Evolutionary conservation across 1,140 invertebrate genomes (phyloP), one percentile per base, ranked within the genome.

Genomic region (Marisa cornuarietis): DNA sequence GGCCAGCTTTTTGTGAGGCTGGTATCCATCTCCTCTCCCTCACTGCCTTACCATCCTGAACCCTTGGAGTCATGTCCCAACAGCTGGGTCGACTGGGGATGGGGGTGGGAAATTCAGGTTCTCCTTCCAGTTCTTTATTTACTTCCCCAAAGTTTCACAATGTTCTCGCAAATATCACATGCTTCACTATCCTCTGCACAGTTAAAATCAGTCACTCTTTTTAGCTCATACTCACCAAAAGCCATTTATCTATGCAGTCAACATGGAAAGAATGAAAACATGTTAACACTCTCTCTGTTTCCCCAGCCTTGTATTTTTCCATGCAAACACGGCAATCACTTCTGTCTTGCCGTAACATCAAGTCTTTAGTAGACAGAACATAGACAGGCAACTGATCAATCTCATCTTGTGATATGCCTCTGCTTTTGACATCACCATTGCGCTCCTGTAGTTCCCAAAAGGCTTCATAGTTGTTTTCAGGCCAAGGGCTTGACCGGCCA

Each of bases 201-300:
- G 31, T 42, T 42, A 42, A 42, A 42, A 42, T 6, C 31, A 42
- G 31, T 2, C 31, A 42, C 31, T 6, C 31, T 4, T 18, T 63
- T 20, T 63, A n/a, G 3, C n/a, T 20, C 62, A 63, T 20, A 68
- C 65, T n/a, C 22, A 68, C 65, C 65, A 24, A n/a, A 68, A 68
- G 26, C 65, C 65, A 68, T 22, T 68, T 68, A 31, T 68, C 65
- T 24, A 68, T 68, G 22, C 65, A 68, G n/a, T n/a, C 22, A 22
- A 68, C 65, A 68, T 68, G 65, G 65, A 68, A 68, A 22, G 65
- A 24, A 10, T 68, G 65, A 31, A 68, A 68, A 11, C 65, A 68
- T n/a, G 13, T n/a, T 24, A 68, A 22, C 22, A 68, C 65, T 68
- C 65, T n/a, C 65, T 68, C 65, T 31, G 22, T n/a, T 31, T 68